phyloP scores from a whole-genome alignment of 2,113 vertebrate species.

The Pterocles burchelli region DNA sequence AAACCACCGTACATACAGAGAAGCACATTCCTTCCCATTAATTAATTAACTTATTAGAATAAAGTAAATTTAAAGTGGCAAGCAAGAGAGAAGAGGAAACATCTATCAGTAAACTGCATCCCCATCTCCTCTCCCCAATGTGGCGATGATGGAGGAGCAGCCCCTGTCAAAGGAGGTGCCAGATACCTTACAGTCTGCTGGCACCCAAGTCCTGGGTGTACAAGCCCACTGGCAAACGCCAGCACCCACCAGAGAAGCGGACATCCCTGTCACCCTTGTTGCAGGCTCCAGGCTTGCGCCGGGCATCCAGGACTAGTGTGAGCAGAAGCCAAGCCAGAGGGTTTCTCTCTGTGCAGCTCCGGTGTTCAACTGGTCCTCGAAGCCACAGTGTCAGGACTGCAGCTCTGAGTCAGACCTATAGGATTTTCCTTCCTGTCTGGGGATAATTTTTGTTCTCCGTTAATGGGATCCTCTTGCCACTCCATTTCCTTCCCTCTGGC shows the following conservation, averaged over 20 bases:
- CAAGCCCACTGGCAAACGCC: not conserved
- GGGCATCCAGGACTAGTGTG: not conserved
- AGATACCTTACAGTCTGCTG: not conserved
- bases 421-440: constrained; percentile 66
- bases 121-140: not conserved
- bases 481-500: constrained; percentile 29
- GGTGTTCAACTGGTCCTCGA: not conserved
- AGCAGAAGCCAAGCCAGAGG: not conserved
- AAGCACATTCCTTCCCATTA: not conserved
- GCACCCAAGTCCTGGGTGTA: not conserved
- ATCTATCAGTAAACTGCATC: not conserved
- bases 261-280: not conserved
- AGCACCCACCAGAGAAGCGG: fast-evolving
- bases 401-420: constrained; percentile 66
- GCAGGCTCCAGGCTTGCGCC: not conserved
- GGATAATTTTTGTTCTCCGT: constrained; percentile 58
- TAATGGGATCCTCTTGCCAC: constrained; percentile 53
- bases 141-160: fast-evolving
- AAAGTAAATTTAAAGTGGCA: not conserved
- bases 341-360: not conserved
- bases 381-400: not conserved
- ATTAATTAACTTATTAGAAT: not conserved
- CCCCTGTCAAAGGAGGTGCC: not conserved
- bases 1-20: not conserved
- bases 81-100: not conserved